A percentile compares a stretch with the other conserved stretches of the same genome.
Evolutionary conservation across 2,888 invertebrate species (phyloP).

Genomic region (Cantharis flavilabris): DNA sequence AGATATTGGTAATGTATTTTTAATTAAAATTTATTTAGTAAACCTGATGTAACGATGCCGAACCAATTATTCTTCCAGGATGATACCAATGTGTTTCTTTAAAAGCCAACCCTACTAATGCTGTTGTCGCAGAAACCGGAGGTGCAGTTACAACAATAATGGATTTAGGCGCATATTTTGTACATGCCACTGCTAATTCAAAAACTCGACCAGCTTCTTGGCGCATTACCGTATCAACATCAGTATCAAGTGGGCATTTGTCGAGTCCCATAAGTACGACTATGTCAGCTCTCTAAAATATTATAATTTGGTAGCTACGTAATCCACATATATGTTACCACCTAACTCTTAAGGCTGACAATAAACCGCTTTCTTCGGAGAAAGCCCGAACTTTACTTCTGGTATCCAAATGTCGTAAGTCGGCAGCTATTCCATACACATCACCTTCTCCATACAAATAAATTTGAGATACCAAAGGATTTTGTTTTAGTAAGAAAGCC

Average conservation of each 20-base stretch:
- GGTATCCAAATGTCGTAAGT: constrained; percentile 50
- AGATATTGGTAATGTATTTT: not conserved
- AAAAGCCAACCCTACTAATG: constrained; percentile 59
- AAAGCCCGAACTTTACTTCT: constrained; percentile 42
- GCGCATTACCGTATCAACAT: constrained; percentile 41
- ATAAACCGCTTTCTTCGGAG: constrained; percentile 36
- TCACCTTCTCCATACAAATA: constrained; percentile 45
- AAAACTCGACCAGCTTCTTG: constrained; percentile 45
- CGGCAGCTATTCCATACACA: constrained; percentile 44
- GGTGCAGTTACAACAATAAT: constrained; percentile 59
- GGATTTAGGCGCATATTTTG: constrained; percentile 60
- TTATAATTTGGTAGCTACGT: not conserved
- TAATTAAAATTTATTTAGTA: not conserved
- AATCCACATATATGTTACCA: not conserved
- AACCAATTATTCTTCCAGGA: constrained; percentile 51
- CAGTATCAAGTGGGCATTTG: constrained; percentile 29
- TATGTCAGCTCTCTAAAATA: constrained; percentile 49
- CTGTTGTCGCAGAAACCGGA: constrained; percentile 62
- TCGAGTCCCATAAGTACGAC: constrained; percentile 44
- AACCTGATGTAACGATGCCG: constrained; percentile 47
- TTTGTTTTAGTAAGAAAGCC: constrained; percentile 61
- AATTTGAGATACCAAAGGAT: constrained; percentile 52
- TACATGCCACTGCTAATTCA: constrained; percentile 56
- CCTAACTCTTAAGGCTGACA: constrained; percentile 45
- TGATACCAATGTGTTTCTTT: constrained; percentile 51